Evolutionary conservation across 1,140 invertebrate genomes (phyloP), one percentile per base, ranked within the genome.

Genomic region (Helicorthomorpha holstii): DNA sequence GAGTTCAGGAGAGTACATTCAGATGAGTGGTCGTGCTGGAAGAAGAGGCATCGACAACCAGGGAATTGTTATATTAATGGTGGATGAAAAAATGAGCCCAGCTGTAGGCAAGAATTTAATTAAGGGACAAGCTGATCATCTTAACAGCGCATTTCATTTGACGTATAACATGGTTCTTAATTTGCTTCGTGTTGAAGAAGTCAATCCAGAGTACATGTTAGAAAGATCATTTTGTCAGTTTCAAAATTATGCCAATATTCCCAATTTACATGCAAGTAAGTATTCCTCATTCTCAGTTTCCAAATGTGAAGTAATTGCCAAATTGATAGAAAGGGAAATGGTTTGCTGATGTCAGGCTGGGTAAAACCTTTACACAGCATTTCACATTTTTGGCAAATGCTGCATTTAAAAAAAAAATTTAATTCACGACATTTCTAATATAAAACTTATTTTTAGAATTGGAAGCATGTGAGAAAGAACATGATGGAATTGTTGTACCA

Each of bases 161-260:
- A 98, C 95, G 0, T 99, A 99, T 65, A 99, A 98, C 65, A 99
- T 99, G 96, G 91, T 99, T 10, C 69, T 98, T 7, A 98, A 98
- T 76, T 71, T 98, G 54, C 63, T 80, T 42, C 57, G 77, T 64
- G 96, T 99, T 3, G 95, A 99, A 70, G 95, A 97, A 72, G 97
- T 99, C 52, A 98, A 98, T 75, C 95, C 96, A 0, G 93, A 99
- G 66, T 98, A 95, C 60, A 98, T 99, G 90, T 71, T 99, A 60
- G 92, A 98, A 65, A 76, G 92, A 56, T 95, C 90, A 60, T 99
- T 99, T 67, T 95, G 84, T 69, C 95, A 99, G 66, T 99, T 98
- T 64, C 96, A 99, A 72, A 98, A 98, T 72, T 95, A 97, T 70
- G 79, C 91, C 0, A 74, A 80, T 22, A 92, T 99, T 60, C 96